Conservation (phyloP, 2,888 invertebrate species). For the Tetragonisca angustula region DNA sequence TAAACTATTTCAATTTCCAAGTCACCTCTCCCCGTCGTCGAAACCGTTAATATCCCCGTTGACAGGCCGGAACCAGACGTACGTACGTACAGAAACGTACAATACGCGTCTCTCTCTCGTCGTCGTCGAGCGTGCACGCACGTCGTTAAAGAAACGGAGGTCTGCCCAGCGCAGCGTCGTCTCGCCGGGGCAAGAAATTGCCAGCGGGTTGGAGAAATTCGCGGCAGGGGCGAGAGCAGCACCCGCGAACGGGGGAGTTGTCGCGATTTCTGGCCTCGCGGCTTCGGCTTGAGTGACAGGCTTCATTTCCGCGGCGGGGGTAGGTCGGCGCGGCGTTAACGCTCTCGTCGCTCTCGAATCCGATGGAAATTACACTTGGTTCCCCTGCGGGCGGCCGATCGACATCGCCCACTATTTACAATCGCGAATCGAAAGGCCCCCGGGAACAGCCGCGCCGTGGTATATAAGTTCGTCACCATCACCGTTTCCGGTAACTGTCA, state of each 20-base stretch:
- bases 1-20: conserved; percentile 32
- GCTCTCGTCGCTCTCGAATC: conserved; percentile 46
- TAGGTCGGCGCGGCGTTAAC: conserved; percentile 55
- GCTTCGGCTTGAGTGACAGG: conserved; percentile 63
- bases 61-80: not conserved
- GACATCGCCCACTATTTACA: conserved; percentile 64
- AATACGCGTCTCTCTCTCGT: conserved; percentile 4
- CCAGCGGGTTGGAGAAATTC: conserved; percentile 21
- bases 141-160: conserved; percentile 26
- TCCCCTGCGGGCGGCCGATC: conserved; percentile 50
- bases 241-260: not conserved
- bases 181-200: conserved; percentile 10
- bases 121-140: conserved; percentile 3
- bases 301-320: conserved; percentile 68
- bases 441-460: conserved; percentile 45
- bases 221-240: not conserved
- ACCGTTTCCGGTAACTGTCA: conserved; percentile 24
- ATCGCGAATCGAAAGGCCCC: conserved; percentile 60
- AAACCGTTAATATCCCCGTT: conserved; percentile 26
- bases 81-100: not conserved
- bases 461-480: conserved; percentile 35
- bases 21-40: not conserved
- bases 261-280: conserved; percentile 30
- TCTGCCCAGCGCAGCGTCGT: not conserved
- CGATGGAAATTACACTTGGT: conserved; percentile 66